phyloP scores from a whole-genome alignment of 2,797 vertebrate species.

The Pogoniulus pusillus region DNA sequence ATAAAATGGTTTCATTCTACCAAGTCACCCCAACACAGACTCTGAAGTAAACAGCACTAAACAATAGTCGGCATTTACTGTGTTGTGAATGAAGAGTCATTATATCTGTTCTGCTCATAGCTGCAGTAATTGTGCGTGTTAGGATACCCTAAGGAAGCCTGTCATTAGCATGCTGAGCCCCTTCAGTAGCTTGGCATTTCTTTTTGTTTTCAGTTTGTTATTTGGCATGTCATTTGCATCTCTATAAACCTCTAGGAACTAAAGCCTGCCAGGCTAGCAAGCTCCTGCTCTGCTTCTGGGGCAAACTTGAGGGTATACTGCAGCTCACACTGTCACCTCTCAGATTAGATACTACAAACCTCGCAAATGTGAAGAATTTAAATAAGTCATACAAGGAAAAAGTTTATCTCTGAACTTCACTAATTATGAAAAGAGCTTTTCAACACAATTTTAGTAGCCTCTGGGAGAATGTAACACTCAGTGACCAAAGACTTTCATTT shows the following conservation, averaged over 20 bases:
- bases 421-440: neutral
- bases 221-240: slow-evolving; percentile 46
- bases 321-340: neutral
- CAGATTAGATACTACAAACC: neutral
- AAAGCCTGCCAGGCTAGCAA: neutral
- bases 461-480: neutral
- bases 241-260: neutral
- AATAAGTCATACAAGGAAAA: neutral
- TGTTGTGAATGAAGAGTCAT: neutral
- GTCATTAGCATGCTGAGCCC: slow-evolving; percentile 40
- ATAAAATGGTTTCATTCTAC: neutral
- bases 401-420: neutral
- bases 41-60: neutral
- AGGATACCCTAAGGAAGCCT: neutral
- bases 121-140: neutral
- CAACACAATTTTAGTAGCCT: neutral
- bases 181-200: neutral
- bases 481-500: neutral
- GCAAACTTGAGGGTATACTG: neutral
- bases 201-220: slow-evolving; percentile 15
- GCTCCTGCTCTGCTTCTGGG: neutral
- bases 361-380: neutral
- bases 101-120: neutral
- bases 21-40: neutral
- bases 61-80: neutral